Evolutionary conservation across 2,113 vertebrate genomes (phyloP).

Genomic region (Sterna hirundo): DNA sequence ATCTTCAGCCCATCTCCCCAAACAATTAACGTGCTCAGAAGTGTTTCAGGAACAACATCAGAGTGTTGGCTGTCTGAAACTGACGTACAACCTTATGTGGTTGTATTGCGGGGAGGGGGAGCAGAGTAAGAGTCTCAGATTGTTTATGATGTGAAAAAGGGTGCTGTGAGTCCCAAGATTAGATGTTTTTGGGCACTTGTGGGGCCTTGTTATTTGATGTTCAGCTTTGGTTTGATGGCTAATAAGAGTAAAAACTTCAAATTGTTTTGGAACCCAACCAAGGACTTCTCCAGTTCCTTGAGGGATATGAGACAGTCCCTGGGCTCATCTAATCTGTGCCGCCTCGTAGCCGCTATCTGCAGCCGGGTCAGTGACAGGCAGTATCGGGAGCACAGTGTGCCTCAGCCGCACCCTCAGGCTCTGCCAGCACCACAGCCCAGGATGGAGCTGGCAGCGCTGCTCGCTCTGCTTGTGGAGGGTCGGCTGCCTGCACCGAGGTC

Average conservation of each 20-base stretch:
- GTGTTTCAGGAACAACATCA: background rate
- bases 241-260: background rate
- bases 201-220: background rate
- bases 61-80: background rate
- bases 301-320: background rate
- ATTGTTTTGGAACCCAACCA: background rate
- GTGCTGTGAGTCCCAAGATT: background rate
- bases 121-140: rapidly evolving
- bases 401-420: background rate
- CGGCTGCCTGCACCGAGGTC: rapidly evolving
- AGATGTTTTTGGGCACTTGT: rapidly evolving
- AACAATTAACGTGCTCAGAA: background rate
- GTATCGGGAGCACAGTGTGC: background rate
- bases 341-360: rapidly evolving
- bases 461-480: background rate
- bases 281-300: rapidly evolving
- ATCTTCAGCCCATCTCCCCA: background rate
- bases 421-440: background rate
- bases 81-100: rapidly evolving
- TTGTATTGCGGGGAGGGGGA: background rate
- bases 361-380: rapidly evolving
- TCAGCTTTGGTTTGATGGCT: background rate
- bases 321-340: background rate
- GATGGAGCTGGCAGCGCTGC: background rate
- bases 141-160: background rate